phyloP scores from a whole-genome alignment of 2,888 invertebrate genomes.

The Tachina grossa region DNA sequence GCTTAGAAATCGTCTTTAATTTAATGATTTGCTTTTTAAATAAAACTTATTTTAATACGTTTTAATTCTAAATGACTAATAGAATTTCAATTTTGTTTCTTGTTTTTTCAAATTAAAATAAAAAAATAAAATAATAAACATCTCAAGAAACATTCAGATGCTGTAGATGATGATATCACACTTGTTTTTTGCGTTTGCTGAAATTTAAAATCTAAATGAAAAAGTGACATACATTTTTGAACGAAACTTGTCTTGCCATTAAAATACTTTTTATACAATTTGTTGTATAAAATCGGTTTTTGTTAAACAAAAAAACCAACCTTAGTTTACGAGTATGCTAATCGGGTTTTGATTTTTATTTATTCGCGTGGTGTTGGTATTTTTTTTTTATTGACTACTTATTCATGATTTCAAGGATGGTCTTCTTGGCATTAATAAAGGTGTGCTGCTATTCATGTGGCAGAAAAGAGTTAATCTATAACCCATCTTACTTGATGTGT shows the following conservation, averaged over 20 bases:
- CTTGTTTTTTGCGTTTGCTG: constrained; percentile 48
- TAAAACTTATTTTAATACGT: constrained; percentile 17
- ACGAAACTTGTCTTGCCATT: constrained; percentile 64
- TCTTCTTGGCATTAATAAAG: constrained; percentile 43
- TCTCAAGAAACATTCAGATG: constrained; percentile 18
- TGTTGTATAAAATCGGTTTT: constrained; percentile 32
- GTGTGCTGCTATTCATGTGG: constrained; percentile 41
- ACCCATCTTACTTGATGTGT: constrained; percentile 30
- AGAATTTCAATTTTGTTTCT: constrained; percentile 29
- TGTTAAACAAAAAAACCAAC: constrained; percentile 34
- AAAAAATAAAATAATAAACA: background rate
- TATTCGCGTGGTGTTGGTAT: constrained; percentile 1
- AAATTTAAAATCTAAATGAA: constrained; percentile 15
- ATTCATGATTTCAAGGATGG: constrained; percentile 62
- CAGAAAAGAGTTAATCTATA: constrained; percentile 8
- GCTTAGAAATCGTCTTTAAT: constrained; percentile 2
- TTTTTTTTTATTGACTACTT: constrained; percentile 19
- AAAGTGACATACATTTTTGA: constrained; percentile 58
- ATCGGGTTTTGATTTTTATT: constrained; percentile 50
- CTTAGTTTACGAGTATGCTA: constrained; percentile 41
- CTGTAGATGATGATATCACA: constrained; percentile 63
- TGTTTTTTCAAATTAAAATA: background rate
- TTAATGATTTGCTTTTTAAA: background rate
- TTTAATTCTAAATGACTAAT: constrained; percentile 51
- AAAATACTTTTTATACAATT: constrained; percentile 20